Percentiles rank a stretch among this genome's conserved stretches.
These are phyloP conservation scores for Cephalopachus bancanus DNA, from an alignment of 2,797 vertebrate genomes.

Conservation along the genomic window DNA sequence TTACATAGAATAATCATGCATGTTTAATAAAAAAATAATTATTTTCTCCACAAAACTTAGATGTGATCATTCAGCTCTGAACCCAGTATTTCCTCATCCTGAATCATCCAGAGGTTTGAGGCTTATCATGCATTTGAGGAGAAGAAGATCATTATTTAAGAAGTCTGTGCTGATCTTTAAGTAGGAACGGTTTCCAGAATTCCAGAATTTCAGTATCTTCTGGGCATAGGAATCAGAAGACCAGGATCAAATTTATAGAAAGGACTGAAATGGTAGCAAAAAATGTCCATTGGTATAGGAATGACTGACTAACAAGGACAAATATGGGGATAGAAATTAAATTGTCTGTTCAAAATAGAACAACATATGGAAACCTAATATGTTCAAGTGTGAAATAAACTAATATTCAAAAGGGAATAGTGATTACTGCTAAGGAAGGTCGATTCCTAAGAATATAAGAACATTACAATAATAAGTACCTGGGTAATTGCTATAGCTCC, in stretches of 20 bases:
- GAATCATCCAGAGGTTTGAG: not conserved
- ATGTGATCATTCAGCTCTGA: not conserved
- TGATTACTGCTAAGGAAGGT: not conserved
- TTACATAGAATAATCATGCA: not conserved
- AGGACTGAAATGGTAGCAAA: not conserved
- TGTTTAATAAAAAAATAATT: constrained; percentile 11
- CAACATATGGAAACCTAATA: not conserved
- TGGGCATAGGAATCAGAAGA: not conserved
- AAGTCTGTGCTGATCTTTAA: not conserved
- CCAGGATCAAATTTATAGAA: constrained; percentile 11
- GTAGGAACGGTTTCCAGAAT: not conserved
- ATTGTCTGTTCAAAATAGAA: not conserved
- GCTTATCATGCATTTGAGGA: not conserved
- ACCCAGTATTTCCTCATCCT: not conserved
- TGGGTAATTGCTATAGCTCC: not conserved
- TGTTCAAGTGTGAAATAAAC: not conserved
- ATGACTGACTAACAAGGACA: not conserved
- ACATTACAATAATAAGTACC: not conserved
- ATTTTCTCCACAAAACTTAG: not conserved
- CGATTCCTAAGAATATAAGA: not conserved
- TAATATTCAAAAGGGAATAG: constrained; percentile 2
- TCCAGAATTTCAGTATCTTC: not conserved
- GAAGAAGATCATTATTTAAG: not conserved
- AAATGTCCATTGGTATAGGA: not conserved
- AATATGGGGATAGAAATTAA: not conserved